Evolutionary conservation across 2,797 vertebrate genomes (phyloP).

Genomic region (Tinamus major): DNA sequence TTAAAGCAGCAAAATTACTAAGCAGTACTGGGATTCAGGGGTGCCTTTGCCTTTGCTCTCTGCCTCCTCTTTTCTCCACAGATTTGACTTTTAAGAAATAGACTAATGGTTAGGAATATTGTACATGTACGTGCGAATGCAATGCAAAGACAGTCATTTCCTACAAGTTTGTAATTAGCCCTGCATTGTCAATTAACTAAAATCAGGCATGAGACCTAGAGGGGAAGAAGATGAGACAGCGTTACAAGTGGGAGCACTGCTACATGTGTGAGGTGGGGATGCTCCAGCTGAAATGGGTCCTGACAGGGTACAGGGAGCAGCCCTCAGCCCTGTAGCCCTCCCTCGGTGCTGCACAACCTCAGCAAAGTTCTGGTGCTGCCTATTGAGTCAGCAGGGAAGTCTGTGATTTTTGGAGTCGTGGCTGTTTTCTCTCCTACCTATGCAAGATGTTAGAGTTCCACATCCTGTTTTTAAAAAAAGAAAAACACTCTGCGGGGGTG

Average conservation of each 20-base stretch:
- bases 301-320: not conserved
- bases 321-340: not conserved
- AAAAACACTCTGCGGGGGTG: not conserved
- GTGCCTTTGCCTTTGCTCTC: not conserved
- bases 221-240: not conserved
- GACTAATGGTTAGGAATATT: not conserved
- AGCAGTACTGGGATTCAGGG: not conserved
- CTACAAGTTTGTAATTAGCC: not conserved
- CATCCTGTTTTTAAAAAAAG: not conserved
- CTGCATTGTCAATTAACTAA: not conserved
- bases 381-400: not conserved
- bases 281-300: not conserved
- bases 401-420: not conserved
- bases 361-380: not conserved
- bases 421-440: not conserved
- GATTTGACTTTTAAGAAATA: not conserved
- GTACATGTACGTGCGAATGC: fast-evolving
- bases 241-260: fast-evolving
- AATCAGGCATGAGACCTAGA: not conserved
- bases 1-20: fast-evolving
- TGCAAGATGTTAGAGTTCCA: not conserved
- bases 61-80: not conserved
- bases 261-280: fast-evolving
- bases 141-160: not conserved
- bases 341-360: not conserved